Conservation (phyloP, 2,888 invertebrate genomes). For the Stenotaenia linearis region DNA sequence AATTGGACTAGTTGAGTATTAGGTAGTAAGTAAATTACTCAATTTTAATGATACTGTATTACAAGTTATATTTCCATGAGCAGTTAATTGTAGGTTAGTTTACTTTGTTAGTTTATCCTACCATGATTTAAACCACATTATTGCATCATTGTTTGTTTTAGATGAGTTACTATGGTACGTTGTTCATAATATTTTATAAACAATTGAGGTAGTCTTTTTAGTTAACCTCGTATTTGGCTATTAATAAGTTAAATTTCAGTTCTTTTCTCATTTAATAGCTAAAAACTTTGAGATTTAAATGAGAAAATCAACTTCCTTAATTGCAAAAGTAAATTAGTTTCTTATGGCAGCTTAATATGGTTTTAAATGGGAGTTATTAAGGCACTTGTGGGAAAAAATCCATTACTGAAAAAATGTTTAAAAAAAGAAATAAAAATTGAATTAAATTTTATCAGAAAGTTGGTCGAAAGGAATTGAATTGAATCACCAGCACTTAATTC, state of each 20-base stretch:
- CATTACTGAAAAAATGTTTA: too few species aligned
- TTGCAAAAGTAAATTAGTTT: too few species aligned
- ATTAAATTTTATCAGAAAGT: too few species aligned
- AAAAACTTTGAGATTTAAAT: background rate
- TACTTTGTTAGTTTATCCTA: background rate
- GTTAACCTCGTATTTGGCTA: background rate
- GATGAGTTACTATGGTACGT: too few species aligned
- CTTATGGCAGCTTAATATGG: too few species aligned
- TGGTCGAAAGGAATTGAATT: background rate
- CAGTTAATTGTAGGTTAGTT: background rate
- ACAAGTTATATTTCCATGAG: background rate
- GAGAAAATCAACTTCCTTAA: background rate
- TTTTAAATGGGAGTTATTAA: too few species aligned
- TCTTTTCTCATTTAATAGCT: background rate
- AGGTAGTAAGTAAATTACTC: slow-evolving; percentile 2
- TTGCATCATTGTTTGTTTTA: too few species aligned
- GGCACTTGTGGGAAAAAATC: too few species aligned
- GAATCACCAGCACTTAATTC: background rate
- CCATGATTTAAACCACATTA: background rate
- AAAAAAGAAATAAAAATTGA: too few species aligned
- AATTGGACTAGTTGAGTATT: slow-evolving; percentile 20
- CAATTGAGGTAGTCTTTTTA: background rate
- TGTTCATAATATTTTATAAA: background rate
- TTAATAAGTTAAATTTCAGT: background rate
- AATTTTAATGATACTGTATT: background rate